phyloP scores from a whole-genome alignment of 2,113 vertebrate species.

The Mormyrus iriodes region DNA sequence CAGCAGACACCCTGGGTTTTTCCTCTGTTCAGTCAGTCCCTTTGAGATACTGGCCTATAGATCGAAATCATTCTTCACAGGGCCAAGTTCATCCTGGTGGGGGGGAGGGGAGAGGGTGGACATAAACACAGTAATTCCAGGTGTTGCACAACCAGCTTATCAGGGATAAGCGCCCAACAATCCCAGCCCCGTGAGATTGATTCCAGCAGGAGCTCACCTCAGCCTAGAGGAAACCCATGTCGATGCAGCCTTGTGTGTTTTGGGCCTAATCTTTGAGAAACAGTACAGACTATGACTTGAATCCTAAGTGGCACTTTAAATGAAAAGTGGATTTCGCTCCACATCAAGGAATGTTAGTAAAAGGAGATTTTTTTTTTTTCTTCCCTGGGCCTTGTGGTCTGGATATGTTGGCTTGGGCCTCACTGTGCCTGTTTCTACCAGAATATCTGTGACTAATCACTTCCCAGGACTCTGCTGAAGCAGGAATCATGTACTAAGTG shows the following conservation, averaged over 20 bases:
- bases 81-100: background rate
- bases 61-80: background rate
- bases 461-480: background rate
- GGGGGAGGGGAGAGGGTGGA: background rate
- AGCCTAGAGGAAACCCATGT: background rate
- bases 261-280: conserved; percentile 8
- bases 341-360: background rate
- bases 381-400: background rate
- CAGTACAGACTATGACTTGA: conserved; percentile 5
- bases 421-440: background rate
- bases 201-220: background rate
- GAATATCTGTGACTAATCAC: background rate
- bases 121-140: conserved; percentile 6
- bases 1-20: background rate
- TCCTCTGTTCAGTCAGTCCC: background rate
- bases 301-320: background rate
- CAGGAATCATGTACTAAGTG: background rate
- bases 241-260: background rate
- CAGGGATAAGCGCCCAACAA: background rate
- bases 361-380: background rate
- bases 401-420: background rate
- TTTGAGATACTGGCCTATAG: background rate
- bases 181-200: background rate
- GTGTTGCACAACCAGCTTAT: conserved; percentile 5
- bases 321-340: conserved; percentile 11